Base-by-base conservation (phyloP, 2,888 invertebrate genomes). In the Eupithecia exiguata region DNA sequence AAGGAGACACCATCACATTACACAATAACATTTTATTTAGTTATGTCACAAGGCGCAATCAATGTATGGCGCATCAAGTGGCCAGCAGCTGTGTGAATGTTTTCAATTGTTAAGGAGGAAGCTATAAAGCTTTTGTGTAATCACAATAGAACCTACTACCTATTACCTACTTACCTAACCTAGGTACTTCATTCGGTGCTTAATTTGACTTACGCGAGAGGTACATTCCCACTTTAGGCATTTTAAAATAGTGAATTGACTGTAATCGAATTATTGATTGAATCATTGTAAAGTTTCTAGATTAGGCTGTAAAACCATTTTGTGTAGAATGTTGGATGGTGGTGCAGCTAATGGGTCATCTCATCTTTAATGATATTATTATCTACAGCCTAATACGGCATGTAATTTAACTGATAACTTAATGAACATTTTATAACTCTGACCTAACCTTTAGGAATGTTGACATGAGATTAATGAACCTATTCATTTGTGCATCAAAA, bases 1-100 rank as follows among this genome's bases (percentile, higher is more conserved):
- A 66, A 69, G n/a, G 66, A 18, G 61, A 46, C 53, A 69, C 66
- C 66, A 66, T n/a, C 69, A 69, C 74, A 71, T 71, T 71, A 62
- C 69, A 62, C 71, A 74, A 74, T 72, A 66, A 25, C n/a, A 71
- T 69, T 62, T 35, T 18, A 62, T 62, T 7, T 35, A 35, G 62
- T 35, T 35, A 62, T 62, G 62, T 62, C n/a, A n/a, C n/a, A 35
- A 62, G 62, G 18, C 18, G 62, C 58, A 25, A 58, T 58, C 35
- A 62, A 62, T 62, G 35, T 35, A 62, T 62, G 35, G 62, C 62
- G 35, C 25, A 18, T 62, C 9, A 62, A 35, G 18, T 62, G 62
- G 18, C 62, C 62, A 62, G 58, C 62, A 62, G 58, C 58, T 14
- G 58, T n/a, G 7, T 12, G 58, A 62, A 62, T 62, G 35, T 25